A percentile compares a stretch with the other conserved stretches of the same genome.
Evolutionary conservation across 2,113 vertebrate species (phyloP).

Genomic region (Pyrgilauda ruficollis): DNA sequence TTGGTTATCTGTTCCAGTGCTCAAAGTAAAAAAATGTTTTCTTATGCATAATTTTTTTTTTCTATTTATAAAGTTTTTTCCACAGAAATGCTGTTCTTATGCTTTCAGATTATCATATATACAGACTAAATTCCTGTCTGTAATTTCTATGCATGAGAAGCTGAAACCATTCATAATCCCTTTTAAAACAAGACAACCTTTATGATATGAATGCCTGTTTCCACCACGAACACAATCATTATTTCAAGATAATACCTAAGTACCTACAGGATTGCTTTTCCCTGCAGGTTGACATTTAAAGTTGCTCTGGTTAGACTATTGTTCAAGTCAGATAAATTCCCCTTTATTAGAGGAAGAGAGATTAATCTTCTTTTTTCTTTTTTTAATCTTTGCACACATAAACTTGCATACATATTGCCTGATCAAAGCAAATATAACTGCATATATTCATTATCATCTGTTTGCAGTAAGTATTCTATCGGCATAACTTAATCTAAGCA

Average conservation of each 20-base stretch:
- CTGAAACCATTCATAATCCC: neutral
- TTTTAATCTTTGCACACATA: neutral
- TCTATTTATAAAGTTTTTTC: neutral
- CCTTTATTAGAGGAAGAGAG: neutral
- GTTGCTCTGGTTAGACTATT: neutral
- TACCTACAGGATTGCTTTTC: neutral
- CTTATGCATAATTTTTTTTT: neutral
- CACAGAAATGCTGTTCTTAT: neutral
- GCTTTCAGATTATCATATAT: neutral
- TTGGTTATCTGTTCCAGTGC: neutral
- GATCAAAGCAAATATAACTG: neutral
- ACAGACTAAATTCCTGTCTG: neutral
- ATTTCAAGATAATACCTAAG: neutral
- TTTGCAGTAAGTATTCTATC: neutral
- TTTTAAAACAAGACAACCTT: neutral
- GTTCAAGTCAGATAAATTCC: neutral
- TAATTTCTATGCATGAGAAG: neutral
- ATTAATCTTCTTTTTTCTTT: neutral
- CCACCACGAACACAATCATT: neutral
- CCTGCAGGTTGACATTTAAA: neutral
- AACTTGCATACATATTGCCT: neutral
- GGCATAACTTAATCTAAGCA: neutral
- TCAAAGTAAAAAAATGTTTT: neutral
- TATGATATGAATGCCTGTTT: neutral
- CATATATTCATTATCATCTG: neutral